Base-by-base conservation (phyloP, 1,140 invertebrate species). In the Bombus fervidus region DNA sequence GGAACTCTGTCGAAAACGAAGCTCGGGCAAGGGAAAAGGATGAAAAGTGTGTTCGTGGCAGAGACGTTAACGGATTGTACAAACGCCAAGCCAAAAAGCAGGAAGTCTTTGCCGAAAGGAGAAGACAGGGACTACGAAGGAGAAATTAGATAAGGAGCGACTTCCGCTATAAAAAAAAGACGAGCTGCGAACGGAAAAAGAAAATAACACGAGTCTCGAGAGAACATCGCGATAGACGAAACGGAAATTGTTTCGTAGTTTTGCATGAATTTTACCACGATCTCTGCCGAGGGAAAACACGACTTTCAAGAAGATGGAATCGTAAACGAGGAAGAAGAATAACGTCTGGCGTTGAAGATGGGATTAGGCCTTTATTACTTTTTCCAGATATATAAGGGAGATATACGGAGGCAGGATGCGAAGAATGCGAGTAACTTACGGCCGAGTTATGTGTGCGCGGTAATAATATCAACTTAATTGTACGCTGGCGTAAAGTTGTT, bases 401-500 rank as follows among this genome's bases (percentile, higher is more conserved):
- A 87, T 90, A 83, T 57, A 87, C 34, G 41, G 37, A 73, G 66
- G 37, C 68, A 59, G 86, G 78, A 80, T 75, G 83, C 86, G 76
- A 90, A 80, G 89, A 90, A 90, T 83, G 82, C 85, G 88, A 88
- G 83, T 84, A 88, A 91, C 85, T 91, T 88, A 85, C 83, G 82
- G 80, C 25, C 83, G 64, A 81, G 89, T 93, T 93, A 91, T 91
- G 76, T 77, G 83, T 80, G 13, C 76, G 74, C 64, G 83, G 86
- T 88, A 92, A 92, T 93, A 93, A 92, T 92, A 92, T 90, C 89
- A 83, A 89, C 79, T 91, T 93, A 93, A 93, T 93, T 93, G 92
- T 86, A 89, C 74, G 82, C 77, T 89, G 80, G 83, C 86, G 81
- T 87, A 85, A 82, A 69, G 71, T 41, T 64, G 57, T 43, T 41